Evolutionary conservation across 2,888 invertebrate genomes (phyloP), one percentile per base, ranked within the genome.

Genomic region (Adelognathus sp.): DNA sequence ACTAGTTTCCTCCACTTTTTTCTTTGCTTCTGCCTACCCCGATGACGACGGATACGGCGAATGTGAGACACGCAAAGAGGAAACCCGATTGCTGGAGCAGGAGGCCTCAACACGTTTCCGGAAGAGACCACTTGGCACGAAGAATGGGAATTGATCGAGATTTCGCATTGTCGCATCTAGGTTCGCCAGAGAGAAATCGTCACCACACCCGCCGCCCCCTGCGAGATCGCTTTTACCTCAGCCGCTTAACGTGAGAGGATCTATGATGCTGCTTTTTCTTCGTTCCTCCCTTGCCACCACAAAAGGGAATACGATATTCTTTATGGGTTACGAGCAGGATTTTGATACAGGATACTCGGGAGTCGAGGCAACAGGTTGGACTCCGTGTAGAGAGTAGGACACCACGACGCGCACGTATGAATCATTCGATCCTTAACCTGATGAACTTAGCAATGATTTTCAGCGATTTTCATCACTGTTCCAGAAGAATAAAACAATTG

Each of bases 91-190:
- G 46, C n/a, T n/a, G n/a, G n/a, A n/a, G n/a, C n/a, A n/a, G n/a
- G n/a, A 56, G 16, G 46, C 54, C 54, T 16, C 54, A 41, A 56
- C 63, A 67, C 67, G 72, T 41, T 72, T 46, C 76, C 79, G 79
- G 79, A 79, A 79, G 79, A 67, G 67, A 79, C 79, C 79, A 79
- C 79, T 79, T 79, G 79, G 76, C 72, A n/a, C 46, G 63, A 79
- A 79, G 79, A 79, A 79, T 79, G 63, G 79, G 63, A 79, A 79
- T 79, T 79, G 79, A 79, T 79, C 79, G 76, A 76, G 76, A 79
- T 79, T 79, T 67, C 71, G 67, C 72, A 79, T 79, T 79, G 79
- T 79, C 71, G 76, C 52, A n/a, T n/a, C n/a, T n/a, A n/a, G 67
- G 76, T 71, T 56, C 36, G 56, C 67, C 67, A n/a, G n/a, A n/a